Percentiles rank a stretch among this genome's conserved stretches.
These are phyloP conservation scores for Charaxes varanes DNA, from an alignment of 1,140 invertebrate species.

Conservation along the genomic window DNA sequence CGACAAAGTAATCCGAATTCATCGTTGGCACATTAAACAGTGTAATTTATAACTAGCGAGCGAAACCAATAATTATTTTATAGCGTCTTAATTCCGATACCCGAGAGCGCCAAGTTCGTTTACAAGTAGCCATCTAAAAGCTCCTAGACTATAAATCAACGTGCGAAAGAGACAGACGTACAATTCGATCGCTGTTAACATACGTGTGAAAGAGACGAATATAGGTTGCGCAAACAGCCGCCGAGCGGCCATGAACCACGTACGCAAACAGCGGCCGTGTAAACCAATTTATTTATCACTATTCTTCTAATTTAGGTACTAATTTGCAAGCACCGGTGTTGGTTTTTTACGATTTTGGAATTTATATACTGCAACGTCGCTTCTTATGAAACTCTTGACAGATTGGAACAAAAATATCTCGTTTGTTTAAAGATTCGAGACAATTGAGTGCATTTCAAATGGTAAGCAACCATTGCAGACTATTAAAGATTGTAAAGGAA, in stretches of 20 bases:
- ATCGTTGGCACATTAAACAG: constrained; percentile 1
- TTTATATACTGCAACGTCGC: too few species aligned
- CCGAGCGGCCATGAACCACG: constrained; percentile 30
- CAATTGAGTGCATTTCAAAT: too few species aligned
- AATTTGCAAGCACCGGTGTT: constrained; percentile 16
- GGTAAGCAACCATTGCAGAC: too few species aligned
- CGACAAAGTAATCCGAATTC: constrained; percentile 1
- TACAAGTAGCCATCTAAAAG: constrained; percentile 44
- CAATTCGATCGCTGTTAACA: constrained; percentile 4
- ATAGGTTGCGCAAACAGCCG: constrained; percentile 14
- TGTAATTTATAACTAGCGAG: constrained; percentile 3
- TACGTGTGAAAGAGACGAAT: constrained; percentile 22
- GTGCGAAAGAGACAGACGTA: constrained; percentile 25
- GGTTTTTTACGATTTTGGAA: too few species aligned
- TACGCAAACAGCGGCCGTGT: constrained; percentile 28
- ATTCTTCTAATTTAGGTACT: constrained; percentile 19
- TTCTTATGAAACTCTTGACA: too few species aligned
- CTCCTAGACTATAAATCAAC: constrained; percentile 45
- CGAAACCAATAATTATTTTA: constrained; percentile 47
- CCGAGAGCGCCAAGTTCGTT: constrained; percentile 26
- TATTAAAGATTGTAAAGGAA: too few species aligned
- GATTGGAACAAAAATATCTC: too few species aligned
- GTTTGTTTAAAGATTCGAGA: too few species aligned
- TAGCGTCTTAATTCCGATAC: constrained; percentile 45
- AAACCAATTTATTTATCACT: constrained; percentile 28